Evolutionary conservation across 35 echinoderm and acorn worm species (phyloP), one percentile per base, ranked within the genome.

Genomic region (Holothuria glaberrima): DNA sequence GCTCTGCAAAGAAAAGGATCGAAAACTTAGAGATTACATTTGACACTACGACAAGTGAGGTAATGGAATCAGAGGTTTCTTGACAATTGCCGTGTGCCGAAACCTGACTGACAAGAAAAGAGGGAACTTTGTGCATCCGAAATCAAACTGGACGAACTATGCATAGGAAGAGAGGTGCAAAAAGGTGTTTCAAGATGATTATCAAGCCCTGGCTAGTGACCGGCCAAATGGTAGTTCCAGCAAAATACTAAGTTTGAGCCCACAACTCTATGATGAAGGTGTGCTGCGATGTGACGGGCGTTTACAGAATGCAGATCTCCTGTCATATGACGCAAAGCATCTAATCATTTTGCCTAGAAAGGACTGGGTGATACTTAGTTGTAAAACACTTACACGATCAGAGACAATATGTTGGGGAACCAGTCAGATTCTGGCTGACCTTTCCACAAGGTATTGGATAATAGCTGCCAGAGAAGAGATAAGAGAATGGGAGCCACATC

Each of bases 321-420:
- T n/a, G n/a, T 22, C 57, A 4, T 30, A 64, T 24, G 58, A 64
- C 28, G 83, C 27, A 26, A 61, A 48, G 30, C 31, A 86, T 24
- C 54, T 18, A 31, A 67, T 86, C 32, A 64, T 67, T 66, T 86
- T 86, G 50, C 83, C 83, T 33, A 5, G 30, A 57, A 86, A 67
- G 83, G n/a, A 86, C 31, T 86, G 83, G 83, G 66, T 29, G 22
- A 61, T 16, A 67, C 35, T 68, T 19, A 86, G n/a, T 86, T 86
- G 58, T 86, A 13, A 86, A 68, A 44, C 29, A 86, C 24, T 46
- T 54, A 12, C 83, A 86, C 24, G 83, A 86, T 5, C 35, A 86
- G 59, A 4, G 83, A 16, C 30, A 64, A 16, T 57, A 68, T 67
- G 83, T 66, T n/a, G 35, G 54, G 19, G 83, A 54, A 66, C 83